Conservation (phyloP, 1,140 invertebrate genomes). For the Prorops nasuta region DNA sequence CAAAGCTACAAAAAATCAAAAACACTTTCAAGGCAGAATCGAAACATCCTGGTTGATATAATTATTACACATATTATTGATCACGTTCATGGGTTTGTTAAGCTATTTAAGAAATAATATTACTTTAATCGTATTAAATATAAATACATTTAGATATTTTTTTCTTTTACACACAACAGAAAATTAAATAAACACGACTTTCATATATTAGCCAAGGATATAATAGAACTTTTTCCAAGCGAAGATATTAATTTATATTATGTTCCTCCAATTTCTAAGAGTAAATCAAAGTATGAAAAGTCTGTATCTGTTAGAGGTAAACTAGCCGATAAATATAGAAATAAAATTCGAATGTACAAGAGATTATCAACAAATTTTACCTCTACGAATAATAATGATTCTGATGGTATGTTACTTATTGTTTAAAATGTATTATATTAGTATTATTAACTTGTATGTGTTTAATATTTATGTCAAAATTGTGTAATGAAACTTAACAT, state of each 20-base stretch:
- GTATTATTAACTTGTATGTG: background rate
- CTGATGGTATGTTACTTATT: background rate
- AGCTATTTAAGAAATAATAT: background rate
- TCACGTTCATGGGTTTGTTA: background rate
- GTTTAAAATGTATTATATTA: background rate
- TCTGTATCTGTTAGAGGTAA: background rate
- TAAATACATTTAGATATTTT: background rate
- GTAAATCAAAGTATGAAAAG: background rate
- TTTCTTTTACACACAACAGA: background rate
- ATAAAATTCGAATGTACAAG: background rate
- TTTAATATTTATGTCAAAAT: background rate
- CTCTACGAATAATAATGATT: background rate
- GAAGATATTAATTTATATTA: background rate
- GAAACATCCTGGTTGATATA: background rate
- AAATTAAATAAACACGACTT: background rate
- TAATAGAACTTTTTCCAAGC: background rate
- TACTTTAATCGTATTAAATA: background rate
- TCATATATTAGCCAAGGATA: background rate
- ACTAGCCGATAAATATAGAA: background rate
- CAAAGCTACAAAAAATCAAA: background rate
- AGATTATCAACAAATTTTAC: background rate
- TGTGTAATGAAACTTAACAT: background rate
- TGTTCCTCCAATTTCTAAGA: background rate
- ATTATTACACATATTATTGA: background rate
- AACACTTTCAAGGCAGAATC: background rate